phyloP scores from a whole-genome alignment of 1,140 invertebrate genomes.

The Drosophila tropicalis region DNA sequence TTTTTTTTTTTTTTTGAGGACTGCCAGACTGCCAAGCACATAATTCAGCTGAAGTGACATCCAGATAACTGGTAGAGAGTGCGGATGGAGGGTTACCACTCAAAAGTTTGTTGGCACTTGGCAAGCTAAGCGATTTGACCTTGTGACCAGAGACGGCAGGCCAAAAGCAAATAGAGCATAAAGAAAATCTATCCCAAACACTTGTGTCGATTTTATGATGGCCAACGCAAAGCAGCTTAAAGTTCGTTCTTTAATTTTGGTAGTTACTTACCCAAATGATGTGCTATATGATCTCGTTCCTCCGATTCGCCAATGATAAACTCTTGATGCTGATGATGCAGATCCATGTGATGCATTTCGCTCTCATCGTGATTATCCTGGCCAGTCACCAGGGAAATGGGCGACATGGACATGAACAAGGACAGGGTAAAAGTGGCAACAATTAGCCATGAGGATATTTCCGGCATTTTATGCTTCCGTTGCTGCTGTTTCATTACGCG shows the following conservation, averaged over 20 bases:
- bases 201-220: neutral
- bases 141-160: slow-evolving; percentile 46
- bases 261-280: slow-evolving; percentile 72
- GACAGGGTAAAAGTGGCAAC: slow-evolving; percentile 58
- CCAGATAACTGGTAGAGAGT: slow-evolving; percentile 33
- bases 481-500: slow-evolving; percentile 62
- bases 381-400: slow-evolving; percentile 34
- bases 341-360: slow-evolving; percentile 63
- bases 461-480: slow-evolving; percentile 79
- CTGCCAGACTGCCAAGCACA: slow-evolving; percentile 56
- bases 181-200: slow-evolving; percentile 10
- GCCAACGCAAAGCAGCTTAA: neutral
- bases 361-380: slow-evolving; percentile 52
- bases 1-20: slow-evolving; percentile 29
- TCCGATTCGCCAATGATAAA: slow-evolving; percentile 74
- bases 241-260: too few species aligned
- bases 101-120: slow-evolving; percentile 72
- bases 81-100: slow-evolving; percentile 38
- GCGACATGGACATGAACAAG: slow-evolving; percentile 51
- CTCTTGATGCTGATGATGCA: slow-evolving; percentile 64
- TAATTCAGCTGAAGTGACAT: slow-evolving; percentile 73
- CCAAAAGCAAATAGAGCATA: slow-evolving; percentile 56
- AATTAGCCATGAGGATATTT: slow-evolving; percentile 82
- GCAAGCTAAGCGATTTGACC: slow-evolving; percentile 62
- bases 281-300: slow-evolving; percentile 77